These are phyloP conservation scores for Sinopyrophorus schimmeli DNA, from an alignment of 2,888 invertebrate species.

Conservation along the genomic window DNA sequence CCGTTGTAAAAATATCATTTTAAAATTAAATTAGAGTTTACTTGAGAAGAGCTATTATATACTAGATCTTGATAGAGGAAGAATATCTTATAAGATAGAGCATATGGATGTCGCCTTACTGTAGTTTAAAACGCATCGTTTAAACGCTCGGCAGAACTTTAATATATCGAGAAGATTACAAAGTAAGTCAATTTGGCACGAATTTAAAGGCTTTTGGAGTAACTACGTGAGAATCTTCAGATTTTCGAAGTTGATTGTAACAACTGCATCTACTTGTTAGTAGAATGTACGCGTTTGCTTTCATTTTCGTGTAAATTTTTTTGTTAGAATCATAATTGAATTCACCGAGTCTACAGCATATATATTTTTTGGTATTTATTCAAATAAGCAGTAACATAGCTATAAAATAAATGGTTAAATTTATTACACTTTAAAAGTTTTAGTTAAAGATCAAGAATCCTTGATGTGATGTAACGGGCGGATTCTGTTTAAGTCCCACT, in stretches of 20 bases:
- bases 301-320: conserved; percentile 3
- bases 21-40: too few species aligned
- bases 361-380: too few species aligned
- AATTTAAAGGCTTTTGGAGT: conserved; percentile 34
- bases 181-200: conserved; percentile 37
- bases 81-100: too few species aligned
- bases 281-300: conserved; percentile 17
- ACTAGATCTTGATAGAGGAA: too few species aligned
- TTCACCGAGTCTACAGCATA: too few species aligned
- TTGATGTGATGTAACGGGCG: conserved; percentile 20
- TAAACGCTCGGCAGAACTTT: conserved; percentile 29
- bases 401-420: too few species aligned
- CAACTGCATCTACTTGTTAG: conserved; percentile 27
- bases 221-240: conserved; percentile 30
- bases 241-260: conserved; percentile 24
- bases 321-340: too few species aligned
- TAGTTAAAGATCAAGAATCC: conserved; percentile 14
- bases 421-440: conserved; percentile 18
- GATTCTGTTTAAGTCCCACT: conserved; percentile 17
- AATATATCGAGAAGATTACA: conserved; percentile 36
- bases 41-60: too few species aligned
- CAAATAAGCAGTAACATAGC: too few species aligned
- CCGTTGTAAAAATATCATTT: too few species aligned
- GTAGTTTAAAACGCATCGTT: conserved; percentile 28
- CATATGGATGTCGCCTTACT: conserved; percentile 26